A percentile compares a stretch with the other conserved stretches of the same genome.
Conservation (phyloP, 1,140 invertebrate species). For the Teleogryllus occipitalis region DNA sequence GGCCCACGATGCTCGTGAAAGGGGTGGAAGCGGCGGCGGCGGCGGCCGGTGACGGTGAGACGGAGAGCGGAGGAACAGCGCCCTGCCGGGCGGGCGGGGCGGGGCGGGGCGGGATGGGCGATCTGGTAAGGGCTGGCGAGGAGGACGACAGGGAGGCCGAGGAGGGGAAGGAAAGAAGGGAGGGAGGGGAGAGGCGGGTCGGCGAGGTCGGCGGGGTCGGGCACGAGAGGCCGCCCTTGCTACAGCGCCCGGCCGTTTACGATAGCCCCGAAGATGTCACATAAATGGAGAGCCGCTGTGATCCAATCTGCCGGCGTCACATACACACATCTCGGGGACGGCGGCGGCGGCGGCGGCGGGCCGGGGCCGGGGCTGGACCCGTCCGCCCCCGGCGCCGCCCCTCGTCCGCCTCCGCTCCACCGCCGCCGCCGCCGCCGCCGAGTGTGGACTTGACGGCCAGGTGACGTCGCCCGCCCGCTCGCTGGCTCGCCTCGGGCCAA, state of each 20-base stretch:
- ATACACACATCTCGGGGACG: background rate
- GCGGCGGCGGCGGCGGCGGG: no score
- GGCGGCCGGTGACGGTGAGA: no score
- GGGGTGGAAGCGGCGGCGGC: background rate
- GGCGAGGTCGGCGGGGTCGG: background rate
- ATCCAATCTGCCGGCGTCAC: constrained; percentile 6
- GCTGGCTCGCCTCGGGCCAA: background rate
- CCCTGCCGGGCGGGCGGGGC: no score
- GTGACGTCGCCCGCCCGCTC: constrained; percentile 14
- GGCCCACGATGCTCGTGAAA: no score
- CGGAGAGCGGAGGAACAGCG: no score
- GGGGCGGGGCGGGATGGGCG: no score
- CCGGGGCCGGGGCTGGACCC: no score
- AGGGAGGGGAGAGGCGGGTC: background rate
- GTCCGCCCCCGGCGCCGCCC: background rate
- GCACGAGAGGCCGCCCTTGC: background rate
- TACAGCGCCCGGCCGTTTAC: background rate
- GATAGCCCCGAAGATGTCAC: background rate
- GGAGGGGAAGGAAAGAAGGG: background rate
- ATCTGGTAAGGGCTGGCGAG: background rate
- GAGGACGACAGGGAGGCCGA: no score
- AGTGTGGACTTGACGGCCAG: constrained; percentile 18
- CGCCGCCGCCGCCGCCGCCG: constrained; percentile 3
- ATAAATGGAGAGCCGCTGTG: constrained; percentile 2
- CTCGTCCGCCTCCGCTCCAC: background rate